Evolutionary conservation across 2,888 invertebrate species (phyloP), one percentile per base, ranked within the genome.

Genomic region (Mycalesis mineus): DNA sequence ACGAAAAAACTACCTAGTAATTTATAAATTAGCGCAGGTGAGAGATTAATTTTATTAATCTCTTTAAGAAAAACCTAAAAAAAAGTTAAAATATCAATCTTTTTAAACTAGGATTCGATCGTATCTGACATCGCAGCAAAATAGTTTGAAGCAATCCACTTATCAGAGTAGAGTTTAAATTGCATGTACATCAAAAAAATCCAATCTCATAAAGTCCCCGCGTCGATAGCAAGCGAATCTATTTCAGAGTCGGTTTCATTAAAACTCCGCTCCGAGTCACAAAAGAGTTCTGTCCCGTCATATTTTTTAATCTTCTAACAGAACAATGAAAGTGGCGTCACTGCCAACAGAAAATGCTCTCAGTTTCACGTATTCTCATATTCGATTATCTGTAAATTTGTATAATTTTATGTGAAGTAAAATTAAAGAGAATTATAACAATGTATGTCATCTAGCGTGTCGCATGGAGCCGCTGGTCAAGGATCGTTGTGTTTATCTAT

Each of bases 301-400:
- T 75, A 77, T 78, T 78, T 79, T n/a, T 80, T 78, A 52, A 79
- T 79, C 77, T 76, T 70, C 72, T 66, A 67, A 62, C 69, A 67
- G 73, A 73, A 78, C 76, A 78, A 78, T 65, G 41, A 58, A 52
- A 47, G 51, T 56, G 45, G 61, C 58, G 58, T 55, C 58, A 61
- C 53, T 52, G 62, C 58, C 59, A 60, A 63, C 57, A 60, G 55
- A 61, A 53, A 60, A 41, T 60, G 60, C 37, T 50, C 44, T 44
- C 62, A 64, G 61, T 52, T 58, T 55, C 40, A 17, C 36, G 39
- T 48, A 48, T 22, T 40, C 15, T n/a, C 9, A 28, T 14, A 29
- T 15, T 36, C 36, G 4, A 33, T 33, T 17, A 13, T n/a, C 17
- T 22, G 22, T 22, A 22, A 22, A 4, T 4, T 22, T 2, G 22